Conservation (phyloP, 2,888 invertebrate genomes). For the Ashinkailepas kermadecensis region DNA sequence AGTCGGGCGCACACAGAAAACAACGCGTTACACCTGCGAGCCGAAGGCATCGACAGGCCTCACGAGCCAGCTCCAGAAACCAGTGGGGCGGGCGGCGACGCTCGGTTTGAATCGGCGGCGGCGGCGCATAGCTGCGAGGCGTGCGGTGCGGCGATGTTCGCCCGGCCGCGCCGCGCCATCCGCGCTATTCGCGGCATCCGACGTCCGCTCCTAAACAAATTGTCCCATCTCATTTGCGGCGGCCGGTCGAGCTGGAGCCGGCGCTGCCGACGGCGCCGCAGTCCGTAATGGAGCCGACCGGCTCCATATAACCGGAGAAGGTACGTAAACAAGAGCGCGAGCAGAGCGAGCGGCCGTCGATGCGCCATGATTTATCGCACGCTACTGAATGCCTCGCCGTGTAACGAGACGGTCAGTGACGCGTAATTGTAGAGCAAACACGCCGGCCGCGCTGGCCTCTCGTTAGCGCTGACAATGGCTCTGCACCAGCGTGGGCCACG, state of each 20-base stretch:
- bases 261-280: background rate
- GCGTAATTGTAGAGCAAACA: constrained; percentile 22
- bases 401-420: constrained; percentile 10
- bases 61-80: too few species aligned
- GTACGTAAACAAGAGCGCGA: background rate
- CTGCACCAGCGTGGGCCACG: background rate
- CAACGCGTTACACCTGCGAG: too few species aligned
- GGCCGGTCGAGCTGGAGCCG: background rate
- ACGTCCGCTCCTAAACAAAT: background rate
- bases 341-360: background rate
- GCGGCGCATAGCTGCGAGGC: too few species aligned
- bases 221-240: constrained; percentile 8
- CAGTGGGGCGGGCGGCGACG: too few species aligned
- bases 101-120: too few species aligned
- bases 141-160: too few species aligned
- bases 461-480: constrained; percentile 9
- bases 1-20: too few species aligned
- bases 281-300: background rate
- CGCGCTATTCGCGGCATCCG: constrained; percentile 4
- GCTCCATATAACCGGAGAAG: background rate
- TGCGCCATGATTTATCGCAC: background rate
- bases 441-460: background rate
- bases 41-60: too few species aligned
- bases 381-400: background rate
- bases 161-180: background rate